Evolutionary conservation across 1,140 invertebrate species (phyloP), one percentile per base, ranked within the genome.

Genomic region (Cydia splendana): DNA sequence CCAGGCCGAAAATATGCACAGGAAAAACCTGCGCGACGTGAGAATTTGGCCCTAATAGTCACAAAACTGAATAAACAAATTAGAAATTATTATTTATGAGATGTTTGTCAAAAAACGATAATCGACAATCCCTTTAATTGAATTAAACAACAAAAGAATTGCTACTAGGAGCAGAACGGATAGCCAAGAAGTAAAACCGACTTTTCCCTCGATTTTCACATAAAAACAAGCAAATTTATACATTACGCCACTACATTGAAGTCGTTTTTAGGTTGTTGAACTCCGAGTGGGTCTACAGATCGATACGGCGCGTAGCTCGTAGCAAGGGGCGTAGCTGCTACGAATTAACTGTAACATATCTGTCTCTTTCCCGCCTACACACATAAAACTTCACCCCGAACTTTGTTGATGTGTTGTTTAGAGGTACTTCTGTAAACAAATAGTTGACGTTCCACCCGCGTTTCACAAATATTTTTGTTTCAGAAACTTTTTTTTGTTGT

Each of bases 271-370:
- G 20, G 18, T 20, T 62, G 9, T 42, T 1, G 12, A 45, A 71
- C n/a, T n/a, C n/a, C 38, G 30, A 3, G 30, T 38, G 34, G 30
- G n/a, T 45, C 28, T 45, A 45, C 51, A 45, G 84, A 85, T 87
- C 85, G 76, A 87, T 87, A 83, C 12, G 18, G 62, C 79, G 84
- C 84, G 80, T 80, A 73, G 78, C 75, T 53, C 83, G 86, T 87
- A 87, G 83, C 82, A 53, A 75, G 79, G 76, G 79, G 80, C 80
- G 82, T 81, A 81, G 79, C 74, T 74, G 42, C 42, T 65, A 71
- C 51, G 38, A 53, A 65, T 13, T 73, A 18, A 71, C 42, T 65
- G 34, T 51, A 45, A 42, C 71, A 76, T 75, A 77, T n/a, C 80
- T 76, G 77, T 81, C 80, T 51, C 75, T 79, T 67, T 81, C 75